Evolutionary conservation across 2,113 vertebrate genomes (phyloP), one percentile per base, ranked within the genome.

Genomic region (Mungos mungo): DNA sequence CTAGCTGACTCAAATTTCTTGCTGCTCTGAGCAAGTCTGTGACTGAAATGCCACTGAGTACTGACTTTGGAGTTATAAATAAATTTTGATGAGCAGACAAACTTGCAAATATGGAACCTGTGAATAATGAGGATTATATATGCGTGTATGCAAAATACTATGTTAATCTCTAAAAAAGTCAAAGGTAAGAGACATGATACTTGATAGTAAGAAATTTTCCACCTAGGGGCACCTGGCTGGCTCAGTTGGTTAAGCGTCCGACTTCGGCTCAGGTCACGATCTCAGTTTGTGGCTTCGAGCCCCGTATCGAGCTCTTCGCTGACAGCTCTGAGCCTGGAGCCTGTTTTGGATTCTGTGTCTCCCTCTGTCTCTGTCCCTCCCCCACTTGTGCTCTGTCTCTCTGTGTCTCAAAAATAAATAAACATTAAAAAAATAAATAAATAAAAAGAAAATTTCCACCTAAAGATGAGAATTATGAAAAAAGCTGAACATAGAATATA

Each of bases 151-250:
- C 13, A 90, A 93, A 71, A 88, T 54, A 85, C 2, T 71, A 45
- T 66, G 82, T 31, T 83, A 92, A 14, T 29, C 83, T 50, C 31
- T 76, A 76, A 9, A 82, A 18, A 83, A 47, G n/a, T 81, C 27
- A 63, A 90, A 63, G 16, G 83, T 80, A 81, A 79, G 35, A 79
- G 38, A 77, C 52, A 60, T 19, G n/a, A 76, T 89, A 6, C 11
- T 87, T 23, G 29, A 71, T 72, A n/a, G 72, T n/a, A 74, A 95
- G 52, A 95, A 86, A 86, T 21, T 65, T 95, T 50, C 65, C 45
- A 90, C 45, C 7, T 29, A 65, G 6, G 45, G 45, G 45, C 45
- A 5, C 5, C 45, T 45, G 45, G 45, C 3, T 45, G 45, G 45
- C 45, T 9, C 45, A 45, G 45, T 45, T 9, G 8, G 45, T 45